A percentile compares a stretch with the other conserved stretches of the same genome.
phyloP scores from a whole-genome alignment of 2,113 vertebrate species.

The Scortum barcoo region DNA sequence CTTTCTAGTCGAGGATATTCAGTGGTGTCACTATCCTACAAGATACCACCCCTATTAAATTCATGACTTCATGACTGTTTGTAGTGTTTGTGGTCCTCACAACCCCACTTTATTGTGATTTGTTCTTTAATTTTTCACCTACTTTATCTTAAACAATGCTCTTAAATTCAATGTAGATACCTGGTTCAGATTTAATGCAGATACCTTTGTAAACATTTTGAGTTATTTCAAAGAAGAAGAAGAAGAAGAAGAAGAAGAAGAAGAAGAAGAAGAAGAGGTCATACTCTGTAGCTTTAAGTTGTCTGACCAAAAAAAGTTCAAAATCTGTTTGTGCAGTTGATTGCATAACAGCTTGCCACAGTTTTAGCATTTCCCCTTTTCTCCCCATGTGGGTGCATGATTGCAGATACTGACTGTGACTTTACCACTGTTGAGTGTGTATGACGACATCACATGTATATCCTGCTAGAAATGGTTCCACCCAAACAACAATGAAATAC shows the following conservation, averaged over 20 bases:
- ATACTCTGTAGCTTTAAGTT: neutral
- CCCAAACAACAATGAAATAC: neutral
- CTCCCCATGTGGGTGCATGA: neutral
- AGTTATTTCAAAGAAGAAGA: neutral
- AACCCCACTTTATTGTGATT: too few species aligned
- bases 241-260: too few species aligned
- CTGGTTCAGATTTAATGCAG: neutral
- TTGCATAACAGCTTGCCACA: slow-evolving; percentile 3
- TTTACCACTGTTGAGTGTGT: too few species aligned
- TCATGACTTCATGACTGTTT: too few species aligned
- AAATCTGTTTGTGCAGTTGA: neutral
- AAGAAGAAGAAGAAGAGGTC: too few species aligned
- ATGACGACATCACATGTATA: neutral
- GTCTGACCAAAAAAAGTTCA: neutral
- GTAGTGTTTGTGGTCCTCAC: too few species aligned
- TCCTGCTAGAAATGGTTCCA: neutral
- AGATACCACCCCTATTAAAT: too few species aligned
- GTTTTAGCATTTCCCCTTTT: slow-evolving; percentile 3
- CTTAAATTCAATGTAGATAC: neutral
- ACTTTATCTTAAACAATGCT: too few species aligned
- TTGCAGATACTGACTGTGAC: neutral
- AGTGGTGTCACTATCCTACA: neutral
- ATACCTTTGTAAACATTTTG: neutral
- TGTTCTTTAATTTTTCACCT: too few species aligned
- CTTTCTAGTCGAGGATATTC: neutral